Base-by-base conservation (phyloP, 1,140 invertebrate genomes). In the Piezodorus guildinii region DNA sequence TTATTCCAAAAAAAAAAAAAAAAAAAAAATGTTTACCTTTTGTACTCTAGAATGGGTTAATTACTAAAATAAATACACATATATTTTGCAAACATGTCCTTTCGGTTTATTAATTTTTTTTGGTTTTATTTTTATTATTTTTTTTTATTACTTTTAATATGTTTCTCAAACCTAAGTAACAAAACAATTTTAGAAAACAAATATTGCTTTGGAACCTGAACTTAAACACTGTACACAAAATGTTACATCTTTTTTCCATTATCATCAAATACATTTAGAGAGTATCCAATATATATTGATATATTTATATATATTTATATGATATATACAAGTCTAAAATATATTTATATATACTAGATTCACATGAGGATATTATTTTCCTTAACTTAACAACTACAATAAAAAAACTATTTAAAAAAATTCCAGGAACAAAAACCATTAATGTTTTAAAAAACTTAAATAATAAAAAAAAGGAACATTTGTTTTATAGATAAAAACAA, bases 401-500 rank as follows among this genome's bases (percentile, higher is more conserved):
- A 27, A 56, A 56, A 56, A 56, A 56, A 56, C 52, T 56, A 56
- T 56, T 56, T 52, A 19, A 56, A 56, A 56, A 56, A 23, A 56
- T 56, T 56, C 52, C 52, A 56, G 52, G 52, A 56, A 56, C 52
- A 56, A 56, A 56, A 56, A 56, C 52, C 52, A 56, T 56, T 15
- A 56, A 56, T 56, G 25, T 21, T 56, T 25, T 23, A 27, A 23
- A 56, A 56, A 56, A 56, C 52, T 56, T 56, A 56, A 56, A 56
- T 56, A 56, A 56, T 27, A 56, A 56, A 56, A 8, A 52, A 56
- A 56, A 56, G 52, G 52, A 56, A 56, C 52, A 21, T 23, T 56
- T 56, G 52, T 56, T 56, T 56, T 56, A 56, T 56, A 56, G 52
- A 56, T 56, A 56, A 56, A 54, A 56, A 56, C 52, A 56, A 56